phyloP scores from a whole-genome alignment of 2,113 vertebrate genomes.

The Megaleporinus macrocephalus region DNA sequence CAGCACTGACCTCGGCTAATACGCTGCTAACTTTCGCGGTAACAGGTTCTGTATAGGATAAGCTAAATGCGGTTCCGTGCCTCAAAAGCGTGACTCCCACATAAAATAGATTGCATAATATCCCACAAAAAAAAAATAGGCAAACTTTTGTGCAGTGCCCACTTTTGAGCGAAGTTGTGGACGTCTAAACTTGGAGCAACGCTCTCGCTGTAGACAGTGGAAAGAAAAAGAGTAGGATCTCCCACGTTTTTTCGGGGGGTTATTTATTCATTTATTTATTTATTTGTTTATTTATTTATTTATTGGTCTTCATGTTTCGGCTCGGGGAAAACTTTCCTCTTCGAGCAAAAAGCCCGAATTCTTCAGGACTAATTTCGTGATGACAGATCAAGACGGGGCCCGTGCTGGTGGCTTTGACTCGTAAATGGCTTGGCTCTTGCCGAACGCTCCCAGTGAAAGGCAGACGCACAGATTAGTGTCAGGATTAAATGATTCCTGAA shows the following conservation, averaged over 20 bases:
- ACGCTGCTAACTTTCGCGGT: constrained; percentile 4
- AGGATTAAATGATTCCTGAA: constrained; percentile 63
- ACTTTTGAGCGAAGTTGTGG: neutral
- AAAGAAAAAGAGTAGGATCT: no score
- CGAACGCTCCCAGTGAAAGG: constrained; percentile 39
- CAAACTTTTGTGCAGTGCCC: neutral
- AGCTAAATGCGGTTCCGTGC: constrained; percentile 40
- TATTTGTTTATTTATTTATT: no score
- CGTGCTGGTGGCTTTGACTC: constrained; percentile 40
- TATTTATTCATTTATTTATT: no score
- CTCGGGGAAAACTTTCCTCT: constrained; percentile 19
- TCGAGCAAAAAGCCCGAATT: constrained; percentile 37
- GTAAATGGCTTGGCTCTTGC: constrained; percentile 36
- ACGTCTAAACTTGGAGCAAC: constrained; percentile 3
- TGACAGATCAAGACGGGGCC: constrained; percentile 1
- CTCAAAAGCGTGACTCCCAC: constrained; percentile 43
- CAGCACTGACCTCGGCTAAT: constrained; percentile 40
- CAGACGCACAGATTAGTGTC: constrained; percentile 57
- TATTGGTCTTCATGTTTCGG: no score
- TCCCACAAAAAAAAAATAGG: constrained; percentile 15
- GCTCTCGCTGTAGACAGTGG: neutral
- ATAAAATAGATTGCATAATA: constrained; percentile 35
- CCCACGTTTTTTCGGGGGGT: neutral
- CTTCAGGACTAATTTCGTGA: constrained; percentile 38
- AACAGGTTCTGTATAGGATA: constrained; percentile 35